These are phyloP conservation scores for Andrena bucephala DNA, from an alignment of 2,888 invertebrate genomes.

Conservation along the genomic window DNA sequence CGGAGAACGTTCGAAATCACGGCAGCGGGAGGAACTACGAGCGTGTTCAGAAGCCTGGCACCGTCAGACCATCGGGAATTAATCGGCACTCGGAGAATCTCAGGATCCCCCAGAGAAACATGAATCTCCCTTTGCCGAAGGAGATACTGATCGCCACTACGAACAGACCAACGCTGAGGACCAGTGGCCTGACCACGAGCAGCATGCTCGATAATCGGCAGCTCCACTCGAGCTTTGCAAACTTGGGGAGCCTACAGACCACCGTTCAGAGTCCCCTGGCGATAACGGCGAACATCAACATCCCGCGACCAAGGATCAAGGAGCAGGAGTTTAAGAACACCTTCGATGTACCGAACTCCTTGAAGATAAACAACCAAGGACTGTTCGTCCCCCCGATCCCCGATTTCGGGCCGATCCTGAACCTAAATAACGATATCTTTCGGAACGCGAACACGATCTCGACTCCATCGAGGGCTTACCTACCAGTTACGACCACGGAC, in stretches of 20 bases:
- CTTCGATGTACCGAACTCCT: not conserved
- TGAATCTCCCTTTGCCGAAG: not conserved
- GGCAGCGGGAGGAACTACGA: not conserved
- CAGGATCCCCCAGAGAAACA: not conserved
- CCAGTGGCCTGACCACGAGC: not conserved
- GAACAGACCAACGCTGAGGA: not conserved
- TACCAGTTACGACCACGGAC: constrained; percentile 40
- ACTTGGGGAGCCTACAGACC: constrained; percentile 5
- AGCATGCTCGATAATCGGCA: constrained; percentile 14
- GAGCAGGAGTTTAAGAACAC: not conserved
- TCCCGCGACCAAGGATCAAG: constrained; percentile 1
- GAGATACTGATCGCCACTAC: not conserved
- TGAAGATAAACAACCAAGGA: constrained; percentile 1
- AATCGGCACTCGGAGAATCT: not conserved
- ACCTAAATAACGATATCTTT: constrained; percentile 61
- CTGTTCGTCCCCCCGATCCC: constrained; percentile 40
- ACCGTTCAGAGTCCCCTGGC: constrained; percentile 33
- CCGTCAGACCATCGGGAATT: not conserved
- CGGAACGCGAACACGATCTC: constrained; percentile 55
- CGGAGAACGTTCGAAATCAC: not conserved
- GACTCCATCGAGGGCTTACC: constrained; percentile 54
- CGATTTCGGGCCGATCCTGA: constrained; percentile 34
- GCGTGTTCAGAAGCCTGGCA: not conserved
- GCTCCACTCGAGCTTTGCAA: constrained; percentile 5
- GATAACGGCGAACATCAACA: constrained; percentile 22